These are phyloP conservation scores for Parapristionchus giblindavisi DNA, from an alignment of 2,888 invertebrate species.

Conservation along the genomic window DNA sequence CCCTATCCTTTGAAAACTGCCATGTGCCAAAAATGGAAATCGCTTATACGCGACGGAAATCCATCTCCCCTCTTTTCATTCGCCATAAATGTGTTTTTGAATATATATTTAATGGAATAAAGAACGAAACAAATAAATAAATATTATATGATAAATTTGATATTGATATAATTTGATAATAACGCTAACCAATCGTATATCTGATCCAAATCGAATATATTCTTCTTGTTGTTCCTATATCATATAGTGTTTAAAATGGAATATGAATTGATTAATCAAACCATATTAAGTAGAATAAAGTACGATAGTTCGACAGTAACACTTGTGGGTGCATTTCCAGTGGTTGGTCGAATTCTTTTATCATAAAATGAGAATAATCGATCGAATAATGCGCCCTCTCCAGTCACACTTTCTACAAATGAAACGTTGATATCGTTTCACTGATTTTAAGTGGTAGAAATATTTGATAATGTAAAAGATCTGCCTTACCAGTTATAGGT, in stretches of 20 bases:
- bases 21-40: no score
- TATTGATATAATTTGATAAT: neutral
- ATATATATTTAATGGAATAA: neutral
- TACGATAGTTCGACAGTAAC: constrained; percentile 11
- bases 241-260: neutral
- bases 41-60: no score
- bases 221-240: constrained; percentile 36
- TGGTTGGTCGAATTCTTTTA: constrained; percentile 23
- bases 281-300: constrained; percentile 30
- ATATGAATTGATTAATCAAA: neutral
- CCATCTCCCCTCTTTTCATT: no score
- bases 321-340: neutral
- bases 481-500: no score
- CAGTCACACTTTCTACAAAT: neutral
- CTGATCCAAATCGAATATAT: constrained; percentile 29
- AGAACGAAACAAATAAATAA: neutral
- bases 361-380: constrained; percentile 30
- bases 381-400: constrained; percentile 13
- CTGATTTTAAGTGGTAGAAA: neutral
- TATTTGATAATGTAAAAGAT: neutral
- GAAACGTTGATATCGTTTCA: neutral
- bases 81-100: no score
- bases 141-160: neutral
- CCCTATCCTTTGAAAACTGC: no score
- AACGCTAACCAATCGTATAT: constrained; percentile 26